Evolutionary conservation across 2,888 invertebrate species (phyloP).

Genomic region (Drosophila subquinaria): DNA sequence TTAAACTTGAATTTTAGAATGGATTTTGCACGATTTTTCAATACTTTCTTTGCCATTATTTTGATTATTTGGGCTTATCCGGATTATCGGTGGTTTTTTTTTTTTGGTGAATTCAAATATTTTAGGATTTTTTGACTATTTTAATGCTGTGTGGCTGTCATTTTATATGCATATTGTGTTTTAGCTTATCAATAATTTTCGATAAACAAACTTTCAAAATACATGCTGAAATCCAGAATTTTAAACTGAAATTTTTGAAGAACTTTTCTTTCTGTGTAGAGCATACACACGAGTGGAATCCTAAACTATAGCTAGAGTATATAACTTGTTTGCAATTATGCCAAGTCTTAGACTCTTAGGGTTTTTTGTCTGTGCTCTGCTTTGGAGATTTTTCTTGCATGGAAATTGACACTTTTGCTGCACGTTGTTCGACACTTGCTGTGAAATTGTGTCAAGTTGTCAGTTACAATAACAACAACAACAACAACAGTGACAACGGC

Average conservation of each 20-base stretch:
- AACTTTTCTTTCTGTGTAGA: neutral
- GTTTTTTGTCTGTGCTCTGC: conserved; percentile 20
- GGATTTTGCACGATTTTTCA: neutral
- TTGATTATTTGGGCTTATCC: neutral
- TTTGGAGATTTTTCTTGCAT: conserved; percentile 47
- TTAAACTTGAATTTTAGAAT: no score
- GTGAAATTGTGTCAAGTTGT: conserved; percentile 77
- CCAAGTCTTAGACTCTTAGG: conserved; percentile 35
- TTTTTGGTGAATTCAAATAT: no score
- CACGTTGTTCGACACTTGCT: conserved; percentile 41
- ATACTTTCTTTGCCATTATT: neutral
- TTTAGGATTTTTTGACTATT: no score
- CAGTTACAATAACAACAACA: conserved; percentile 43
- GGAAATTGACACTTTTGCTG: conserved; percentile 72
- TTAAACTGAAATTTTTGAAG: neutral
- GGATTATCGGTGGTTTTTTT: no score
- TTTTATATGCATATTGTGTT: no score
- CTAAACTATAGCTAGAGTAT: neutral
- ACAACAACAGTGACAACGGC: conserved; percentile 32
- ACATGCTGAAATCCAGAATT: neutral
- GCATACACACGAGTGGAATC: neutral
- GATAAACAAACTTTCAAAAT: no score
- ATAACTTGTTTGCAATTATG: conserved; percentile 47
- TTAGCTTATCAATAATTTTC: no score
- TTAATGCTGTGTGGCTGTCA: no score